Base-by-base conservation (phyloP, 1,140 invertebrate species). In the Acromyrmex echinatior region DNA sequence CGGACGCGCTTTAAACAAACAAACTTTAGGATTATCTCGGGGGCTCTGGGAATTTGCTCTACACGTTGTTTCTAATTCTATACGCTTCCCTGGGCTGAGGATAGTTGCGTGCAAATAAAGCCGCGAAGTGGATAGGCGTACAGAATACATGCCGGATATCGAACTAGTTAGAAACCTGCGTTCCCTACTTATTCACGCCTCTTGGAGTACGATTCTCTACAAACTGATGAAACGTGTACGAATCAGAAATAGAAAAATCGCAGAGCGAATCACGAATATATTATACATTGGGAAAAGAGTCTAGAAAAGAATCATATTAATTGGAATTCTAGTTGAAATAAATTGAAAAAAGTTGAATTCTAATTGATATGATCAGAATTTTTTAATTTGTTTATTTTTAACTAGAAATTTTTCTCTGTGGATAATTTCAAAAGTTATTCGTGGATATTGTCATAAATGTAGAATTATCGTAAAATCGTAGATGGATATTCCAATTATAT, bases 11-110 rank as follows among this genome's bases (percentile, higher is more conserved):
- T 70, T 79, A 79, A 87, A 70, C 82, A 90, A 91, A 91, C 88
- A 90, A 90, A 90, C 88, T 86, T 35, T 28, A 85, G 80, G 80
- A 90, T 90, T 91, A 91, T 91, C 89, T 88, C 73, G 21, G 86
- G 79, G 89, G 53, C 89, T 87, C 25, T 79, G 88, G 89, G 89
- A 90, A 90, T 91, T 90, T 91, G 89, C 80, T 87, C 88, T 70
- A 76, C 51, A 70, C 80, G 86, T 82, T 90, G 89, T 66, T 81
- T 90, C 88, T 88, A 90, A 91, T 91, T 91, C 86, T 76, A 86
- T 87, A 74, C 86, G 68, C 51, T 66, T 80, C 31, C 58, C 31
- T 56, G 70, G 63, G 74, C 60, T 28, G 89, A 39, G 66, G 79
- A 80, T 88, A 77, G 88, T 90, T 87, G 79, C 78, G 88, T 89